Base-by-base conservation (phyloP, 2,797 vertebrate genomes). In the Enteromius trimaculatus region DNA sequence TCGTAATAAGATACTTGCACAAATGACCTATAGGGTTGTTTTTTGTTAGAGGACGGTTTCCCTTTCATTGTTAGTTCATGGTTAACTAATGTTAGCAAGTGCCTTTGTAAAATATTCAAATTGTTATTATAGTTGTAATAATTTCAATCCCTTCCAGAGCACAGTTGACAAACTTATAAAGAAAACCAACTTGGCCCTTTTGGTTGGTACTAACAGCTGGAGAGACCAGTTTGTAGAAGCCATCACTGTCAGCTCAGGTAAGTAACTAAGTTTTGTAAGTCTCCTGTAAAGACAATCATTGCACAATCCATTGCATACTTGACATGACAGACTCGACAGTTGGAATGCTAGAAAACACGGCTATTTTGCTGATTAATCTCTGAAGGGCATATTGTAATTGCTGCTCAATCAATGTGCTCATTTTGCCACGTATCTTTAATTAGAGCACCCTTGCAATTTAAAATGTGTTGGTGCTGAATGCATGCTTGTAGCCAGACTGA, bases 101-200 rank as follows among this genome's bases (percentile, higher is more conserved):
- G 0, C n/a, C 3, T 23, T 23, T 69, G 37, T 44, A 23, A 16
- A 26, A 16, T 4, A 49, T 49, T 66, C 2, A 23, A 23, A 14
- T 47, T 62, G 5, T 42, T 53, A 23, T 39, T 47, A 9, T 4
- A 21, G 49, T 19, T 55, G 10, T 74, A 47, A 64, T 82, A 44
- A 65, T 42, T 53, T 74, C 66, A 23, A 53, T 16, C 68, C 69
- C 70, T 84, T 86, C 85, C 64, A 99, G 98, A 99, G 91, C 90
- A 97, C 96, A 0, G 98, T 99, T 90, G 98, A 99, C 90, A 98
- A 98, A 92, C 97, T 99, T 83, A 97, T 99, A 79, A 99, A 98
- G 94, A 99, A 99, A 93, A 98, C 98, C 0, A 99, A 99, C 93
- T 93, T 99, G 91, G 98, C 98, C 55, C 94, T 99, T 64, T 92